A percentile compares a stretch with the other conserved stretches of the same genome.
These are phyloP conservation scores for Smittia sp. DNA, from an alignment of 2,888 invertebrate species.

Conservation along the genomic window DNA sequence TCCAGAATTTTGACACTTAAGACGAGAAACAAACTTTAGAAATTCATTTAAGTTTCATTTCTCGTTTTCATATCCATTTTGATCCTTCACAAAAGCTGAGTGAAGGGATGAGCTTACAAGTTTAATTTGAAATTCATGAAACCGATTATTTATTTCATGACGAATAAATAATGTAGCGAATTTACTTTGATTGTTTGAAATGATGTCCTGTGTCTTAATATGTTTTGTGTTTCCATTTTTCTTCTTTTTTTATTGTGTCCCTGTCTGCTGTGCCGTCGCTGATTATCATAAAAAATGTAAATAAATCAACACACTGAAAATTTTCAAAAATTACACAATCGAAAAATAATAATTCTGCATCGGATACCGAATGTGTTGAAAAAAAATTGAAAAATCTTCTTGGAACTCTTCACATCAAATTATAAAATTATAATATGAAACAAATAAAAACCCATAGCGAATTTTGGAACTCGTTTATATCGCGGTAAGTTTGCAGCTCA, in stretches of 20 bases:
- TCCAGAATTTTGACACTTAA: no score
- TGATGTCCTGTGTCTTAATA: slow-evolving; percentile 41
- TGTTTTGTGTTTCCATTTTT: slow-evolving; percentile 46
- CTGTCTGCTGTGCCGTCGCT: slow-evolving; percentile 51
- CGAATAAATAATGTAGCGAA: slow-evolving; percentile 32
- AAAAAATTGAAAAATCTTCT: slow-evolving; percentile 8
- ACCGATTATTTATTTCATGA: background rate
- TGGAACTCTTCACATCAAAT: background rate
- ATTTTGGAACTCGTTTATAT: slow-evolving; percentile 98
- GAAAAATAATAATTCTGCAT: background rate
- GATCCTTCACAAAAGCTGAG: background rate
- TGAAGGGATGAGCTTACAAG: background rate
- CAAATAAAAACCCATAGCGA: slow-evolving; percentile 65
- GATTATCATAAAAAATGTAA: slow-evolving; percentile 17
- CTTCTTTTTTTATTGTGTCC: slow-evolving; percentile 54
- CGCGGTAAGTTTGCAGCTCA: slow-evolving; percentile 78
- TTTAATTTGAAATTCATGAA: background rate
- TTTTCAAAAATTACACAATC: background rate
- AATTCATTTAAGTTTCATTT: no score
- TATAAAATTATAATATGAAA: slow-evolving; percentile 19
- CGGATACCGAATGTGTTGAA: background rate
- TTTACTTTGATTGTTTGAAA: slow-evolving; percentile 29
- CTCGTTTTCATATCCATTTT: no score
- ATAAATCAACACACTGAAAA: slow-evolving; percentile 16
- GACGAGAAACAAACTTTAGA: no score